Base-by-base conservation (phyloP, 1,140 invertebrate genomes). In the Steinernema khuongi region DNA sequence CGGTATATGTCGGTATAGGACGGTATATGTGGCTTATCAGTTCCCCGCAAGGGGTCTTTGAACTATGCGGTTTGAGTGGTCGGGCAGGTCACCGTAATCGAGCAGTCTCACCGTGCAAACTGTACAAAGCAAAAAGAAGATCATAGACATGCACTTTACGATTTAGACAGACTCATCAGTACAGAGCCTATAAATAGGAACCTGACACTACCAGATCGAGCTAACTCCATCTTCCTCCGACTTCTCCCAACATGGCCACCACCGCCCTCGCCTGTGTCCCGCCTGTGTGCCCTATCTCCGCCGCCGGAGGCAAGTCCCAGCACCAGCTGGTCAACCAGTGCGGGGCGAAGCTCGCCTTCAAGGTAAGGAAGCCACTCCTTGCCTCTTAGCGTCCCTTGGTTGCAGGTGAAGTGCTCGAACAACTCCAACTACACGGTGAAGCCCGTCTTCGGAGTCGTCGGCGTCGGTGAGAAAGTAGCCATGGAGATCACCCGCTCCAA, bases 361-460 rank as follows among this genome's bases (percentile, higher is more conserved):
- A 76, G 36, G 74, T 60, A 41, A 11, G 7, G 7, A 11, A n/a
- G 36, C 26, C 19, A 22, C 22, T 60, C 50, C 7, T 60, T 26
- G 7, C 26, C 50, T 22, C 14, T 26, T 60, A 14, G 14, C 50
- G 7, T 26, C 2, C 26, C 7, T 60, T 60, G n/a, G n/a, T 60
- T 41, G 36, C 36, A 60, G 50, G 50, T 76, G 31, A 76, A 76
- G 41, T 77, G 67, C 75, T 77, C 75, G 0, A 77, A 76, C 60
- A 76, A 76, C 67, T 70, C 60, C 18, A 75, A 76, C 44, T 76
- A 76, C 68, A 29, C n/a, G 1, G 75, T 76, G 17, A 75, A 72
- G 32, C 66, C 32, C 28, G 68, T 76, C 14, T 76, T 71, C 32
- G 75, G 60, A 33, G 70, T 77, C 30, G 76, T 74, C 7, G 30